A percentile compares a stretch with the other conserved stretches of the same genome.
phyloP scores from a whole-genome alignment of 2,113 vertebrate species.

The Aleadryas rufinucha region DNA sequence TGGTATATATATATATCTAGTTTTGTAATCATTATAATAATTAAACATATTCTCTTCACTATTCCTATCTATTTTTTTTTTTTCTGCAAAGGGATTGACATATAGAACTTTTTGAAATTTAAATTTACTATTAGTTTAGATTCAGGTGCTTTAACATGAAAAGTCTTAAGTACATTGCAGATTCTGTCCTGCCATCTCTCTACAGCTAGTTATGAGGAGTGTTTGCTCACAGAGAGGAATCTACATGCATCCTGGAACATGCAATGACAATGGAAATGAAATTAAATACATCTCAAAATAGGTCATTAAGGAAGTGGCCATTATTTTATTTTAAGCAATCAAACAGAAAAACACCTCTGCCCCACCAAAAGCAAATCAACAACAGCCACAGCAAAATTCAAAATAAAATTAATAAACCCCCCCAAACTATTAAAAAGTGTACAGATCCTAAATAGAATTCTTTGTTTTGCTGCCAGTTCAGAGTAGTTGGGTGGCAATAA shows the following conservation, averaged over 20 bases:
- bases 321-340: background rate
- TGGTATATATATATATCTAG: background rate
- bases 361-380: background rate
- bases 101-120: background rate
- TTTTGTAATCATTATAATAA: background rate
- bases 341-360: background rate
- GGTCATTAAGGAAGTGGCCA: background rate
- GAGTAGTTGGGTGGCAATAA: background rate
- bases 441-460: background rate
- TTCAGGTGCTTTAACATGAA: background rate
- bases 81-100: background rate
- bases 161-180: background rate
- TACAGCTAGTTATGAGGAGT: background rate
- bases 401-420: background rate
- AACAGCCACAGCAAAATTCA: background rate
- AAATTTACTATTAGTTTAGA: background rate
- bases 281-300: background rate
- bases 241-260: accelerated
- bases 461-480: background rate
- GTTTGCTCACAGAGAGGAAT: background rate
- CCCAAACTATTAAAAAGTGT: background rate
- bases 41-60: background rate
- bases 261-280: background rate
- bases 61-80: background rate
- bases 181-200: background rate